Evolutionary conservation across 2,888 invertebrate genomes (phyloP).

Genomic region (Diarsia brunnea): DNA sequence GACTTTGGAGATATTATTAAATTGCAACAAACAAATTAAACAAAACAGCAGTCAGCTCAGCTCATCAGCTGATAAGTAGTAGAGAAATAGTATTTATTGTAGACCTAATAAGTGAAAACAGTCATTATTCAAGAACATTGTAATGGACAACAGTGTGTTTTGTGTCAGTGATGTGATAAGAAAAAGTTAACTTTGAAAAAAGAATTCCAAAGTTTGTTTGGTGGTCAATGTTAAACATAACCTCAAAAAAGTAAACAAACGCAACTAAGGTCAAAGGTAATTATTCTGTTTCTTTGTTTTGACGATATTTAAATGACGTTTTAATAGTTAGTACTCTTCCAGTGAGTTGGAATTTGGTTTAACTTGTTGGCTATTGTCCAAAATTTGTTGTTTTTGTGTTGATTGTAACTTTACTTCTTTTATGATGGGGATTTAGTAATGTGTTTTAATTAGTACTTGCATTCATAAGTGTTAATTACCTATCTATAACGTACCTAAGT

Average conservation of each 20-base stretch:
- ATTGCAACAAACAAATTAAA: constrained; percentile 57
- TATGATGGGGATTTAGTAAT: constrained; percentile 4
- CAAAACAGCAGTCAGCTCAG: constrained; percentile 52
- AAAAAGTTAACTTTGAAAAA: constrained; percentile 34
- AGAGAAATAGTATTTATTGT: constrained; percentile 54
- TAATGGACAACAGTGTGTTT: constrained; percentile 35
- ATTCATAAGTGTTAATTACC: not conserved
- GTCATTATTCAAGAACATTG: constrained; percentile 31
- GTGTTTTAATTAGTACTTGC: not conserved
- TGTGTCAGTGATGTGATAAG: constrained; percentile 37
- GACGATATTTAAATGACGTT: constrained; percentile 26
- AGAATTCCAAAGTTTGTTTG: constrained; percentile 39
- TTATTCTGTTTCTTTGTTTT: constrained; percentile 52
- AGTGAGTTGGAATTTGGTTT: constrained; percentile 20
- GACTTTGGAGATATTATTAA: constrained; percentile 18
- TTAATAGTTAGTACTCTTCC: constrained; percentile 31
- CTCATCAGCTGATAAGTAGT: constrained; percentile 66
- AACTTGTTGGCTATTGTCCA: not conserved
- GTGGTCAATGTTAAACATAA: constrained; percentile 63
- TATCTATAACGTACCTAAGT: not conserved
- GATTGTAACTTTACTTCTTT: not conserved
- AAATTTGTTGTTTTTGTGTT: constrained; percentile 1
- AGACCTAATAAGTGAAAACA: constrained; percentile 46
- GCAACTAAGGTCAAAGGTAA: constrained; percentile 63
- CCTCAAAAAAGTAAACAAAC: constrained; percentile 72